phyloP scores from a whole-genome alignment of 2,113 vertebrate genomes.

The Eretmochelys imbricata region DNA sequence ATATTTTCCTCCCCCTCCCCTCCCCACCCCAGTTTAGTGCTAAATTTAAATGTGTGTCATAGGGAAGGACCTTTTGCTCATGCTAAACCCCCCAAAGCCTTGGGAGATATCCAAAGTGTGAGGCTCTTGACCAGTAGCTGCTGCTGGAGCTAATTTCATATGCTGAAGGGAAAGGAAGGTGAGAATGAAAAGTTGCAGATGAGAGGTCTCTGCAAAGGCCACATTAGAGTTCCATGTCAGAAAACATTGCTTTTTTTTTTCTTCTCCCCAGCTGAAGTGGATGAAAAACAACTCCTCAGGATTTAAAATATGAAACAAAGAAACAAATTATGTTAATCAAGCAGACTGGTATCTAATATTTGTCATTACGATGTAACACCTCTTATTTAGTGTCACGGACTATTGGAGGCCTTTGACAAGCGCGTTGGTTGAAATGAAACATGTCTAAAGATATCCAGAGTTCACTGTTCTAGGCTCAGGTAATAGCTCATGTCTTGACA shows the following conservation, averaged over 20 bases:
- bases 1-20: slow-evolving; percentile 69
- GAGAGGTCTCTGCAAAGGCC: slow-evolving; percentile 41
- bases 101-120: neutral
- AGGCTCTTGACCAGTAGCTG: slow-evolving; percentile 53
- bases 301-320: slow-evolving; percentile 42
- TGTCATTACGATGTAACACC: slow-evolving; percentile 58
- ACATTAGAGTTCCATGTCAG: slow-evolving; percentile 38
- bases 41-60: slow-evolving; percentile 71
- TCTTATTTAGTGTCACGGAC: slow-evolving; percentile 33
- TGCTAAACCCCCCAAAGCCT: slow-evolving; percentile 55
- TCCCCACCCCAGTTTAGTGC: slow-evolving; percentile 49
- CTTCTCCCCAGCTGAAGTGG: neutral
- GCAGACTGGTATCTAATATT: slow-evolving; percentile 24
- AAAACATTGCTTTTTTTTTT: slow-evolving; percentile 11
- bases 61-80: slow-evolving; percentile 61
- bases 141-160: slow-evolving; percentile 34
- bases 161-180: slow-evolving; percentile 24
- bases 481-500: slow-evolving; percentile 22
- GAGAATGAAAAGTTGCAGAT: slow-evolving; percentile 20
- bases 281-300: slow-evolving; percentile 57
- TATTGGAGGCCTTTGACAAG: slow-evolving; percentile 19
- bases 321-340: slow-evolving; percentile 68
- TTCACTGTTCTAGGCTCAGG: neutral
- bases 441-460: neutral
- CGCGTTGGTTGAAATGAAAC: neutral